Evolutionary conservation across 2,888 invertebrate genomes (phyloP).

Genomic region (Drosophila anomelani): DNA sequence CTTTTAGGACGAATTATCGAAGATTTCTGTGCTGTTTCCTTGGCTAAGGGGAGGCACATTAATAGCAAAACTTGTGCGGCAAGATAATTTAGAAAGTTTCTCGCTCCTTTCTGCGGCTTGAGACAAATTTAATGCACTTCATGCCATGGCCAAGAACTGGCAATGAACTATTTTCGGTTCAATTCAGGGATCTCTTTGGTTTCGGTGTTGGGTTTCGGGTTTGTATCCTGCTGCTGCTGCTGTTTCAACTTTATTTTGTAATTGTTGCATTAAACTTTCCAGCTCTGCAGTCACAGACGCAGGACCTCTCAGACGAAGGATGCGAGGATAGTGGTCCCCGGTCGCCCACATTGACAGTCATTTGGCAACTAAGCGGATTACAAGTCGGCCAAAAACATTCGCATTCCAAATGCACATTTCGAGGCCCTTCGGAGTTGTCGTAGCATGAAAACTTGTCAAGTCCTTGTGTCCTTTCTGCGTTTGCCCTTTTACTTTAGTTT

Average conservation of each 20-base stretch:
- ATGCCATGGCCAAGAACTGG: conserved; percentile 31
- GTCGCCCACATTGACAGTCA: conserved; percentile 26
- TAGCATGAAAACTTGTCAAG: conserved; percentile 50
- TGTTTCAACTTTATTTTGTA: conserved; percentile 52
- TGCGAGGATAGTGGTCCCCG: not conserved
- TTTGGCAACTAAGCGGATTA: conserved; percentile 68
- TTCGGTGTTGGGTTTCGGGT: conserved; percentile 5
- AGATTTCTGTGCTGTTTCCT: conserved; percentile 17
- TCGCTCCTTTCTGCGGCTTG: conserved; percentile 38
- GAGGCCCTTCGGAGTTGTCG: conserved; percentile 31
- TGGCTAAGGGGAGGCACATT: conserved; percentile 12
- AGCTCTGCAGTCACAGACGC: conserved; percentile 7
- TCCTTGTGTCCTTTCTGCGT: conserved; percentile 29
- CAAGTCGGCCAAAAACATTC: conserved; percentile 47
- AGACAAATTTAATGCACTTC: conserved; percentile 50
- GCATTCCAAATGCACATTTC: conserved; percentile 52
- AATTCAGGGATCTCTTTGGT: conserved; percentile 16
- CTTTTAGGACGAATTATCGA: conserved; percentile 38
- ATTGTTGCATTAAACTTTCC: conserved; percentile 58
- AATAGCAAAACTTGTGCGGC: conserved; percentile 46
- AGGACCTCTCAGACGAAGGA: not conserved
- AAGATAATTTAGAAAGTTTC: conserved; percentile 60
- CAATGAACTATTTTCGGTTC: conserved; percentile 52
- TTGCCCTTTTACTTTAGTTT: conserved; percentile 51
- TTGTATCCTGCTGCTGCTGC: conserved; percentile 3